These are phyloP conservation scores for Drosophila fulvimacula DNA, from an alignment of 2,888 invertebrate genomes.

Conservation along the genomic window DNA sequence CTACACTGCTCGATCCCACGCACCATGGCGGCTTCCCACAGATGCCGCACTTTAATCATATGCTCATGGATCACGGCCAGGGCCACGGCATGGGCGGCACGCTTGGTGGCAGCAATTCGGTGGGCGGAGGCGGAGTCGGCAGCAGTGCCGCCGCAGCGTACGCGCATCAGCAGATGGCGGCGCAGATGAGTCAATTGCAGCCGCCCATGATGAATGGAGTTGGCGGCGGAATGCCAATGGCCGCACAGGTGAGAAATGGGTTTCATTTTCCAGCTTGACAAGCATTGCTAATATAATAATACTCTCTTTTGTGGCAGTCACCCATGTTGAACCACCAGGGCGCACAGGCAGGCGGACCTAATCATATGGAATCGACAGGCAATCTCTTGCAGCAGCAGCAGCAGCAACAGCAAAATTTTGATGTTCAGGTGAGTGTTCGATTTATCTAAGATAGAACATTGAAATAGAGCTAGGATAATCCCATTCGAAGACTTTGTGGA, in stretches of 20 bases:
- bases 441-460: not conserved
- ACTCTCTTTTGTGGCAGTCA: slow-evolving; percentile 68
- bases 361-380: slow-evolving; percentile 86
- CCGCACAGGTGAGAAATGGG: slow-evolving; percentile 80
- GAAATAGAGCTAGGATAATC: not conserved
- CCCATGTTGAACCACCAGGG: slow-evolving; percentile 85
- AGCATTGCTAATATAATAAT: not conserved
- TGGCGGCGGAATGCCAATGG: slow-evolving; percentile 84
- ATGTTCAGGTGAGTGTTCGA: slow-evolving; percentile 89
- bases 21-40: slow-evolving; percentile 83
- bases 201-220: slow-evolving; percentile 84
- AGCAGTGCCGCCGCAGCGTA: slow-evolving; percentile 79
- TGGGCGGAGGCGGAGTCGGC: slow-evolving; percentile 48
- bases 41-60: slow-evolving; percentile 85
- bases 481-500: too few species aligned
- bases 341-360: slow-evolving; percentile 79
- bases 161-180: slow-evolving; percentile 84
- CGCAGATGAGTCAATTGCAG: slow-evolving; percentile 84
- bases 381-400: slow-evolving; percentile 81
- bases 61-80: slow-evolving; percentile 85
- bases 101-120: slow-evolving; percentile 57
- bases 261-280: slow-evolving; percentile 10
- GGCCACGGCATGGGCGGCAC: slow-evolving; percentile 68
- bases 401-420: slow-evolving; percentile 91
- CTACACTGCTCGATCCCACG: slow-evolving; percentile 83